Evolutionary conservation across 92 coral and sea anemone genomes (phyloP), one percentile per base, ranked within the genome.

Genomic region (Meandrina meandrites): DNA sequence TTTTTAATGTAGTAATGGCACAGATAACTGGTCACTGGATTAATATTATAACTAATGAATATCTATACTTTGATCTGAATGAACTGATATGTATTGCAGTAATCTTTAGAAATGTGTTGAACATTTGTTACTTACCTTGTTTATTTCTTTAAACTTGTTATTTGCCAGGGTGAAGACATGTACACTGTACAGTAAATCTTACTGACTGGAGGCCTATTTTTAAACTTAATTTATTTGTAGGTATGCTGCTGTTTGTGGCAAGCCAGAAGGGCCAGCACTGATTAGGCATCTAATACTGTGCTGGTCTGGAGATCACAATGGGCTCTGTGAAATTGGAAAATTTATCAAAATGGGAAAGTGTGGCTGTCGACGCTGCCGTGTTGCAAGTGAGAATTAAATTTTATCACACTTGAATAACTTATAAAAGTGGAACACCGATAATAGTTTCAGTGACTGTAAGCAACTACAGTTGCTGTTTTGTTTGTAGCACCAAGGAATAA

Each of bases 241-340:
- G 50, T 48, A 66, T 50, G 79, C 82, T 81, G 69, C 82, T 27
- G 70, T 76, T 30, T 89, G 91, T 89, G 91, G 76, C 69, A 68
- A 76, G 81, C 84, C 82, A 50, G 85, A 72, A 84, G 92, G 92
- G 18, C 62, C 79, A 69, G 86, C 92, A 79, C 37, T 89, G 16
- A 89, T 84, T 7, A 72, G 92, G 19, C 89, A 89, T 80, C 84
- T 89, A 1, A 74, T 89, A 17, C 31, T 89, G 40, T 85, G 92
- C 75, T 89, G 81, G 81, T 79, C 86, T 84, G 92, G 86, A 3
- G 92, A 89, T 76, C 89, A 89, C 89, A 58, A 76, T 78, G 89
- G 89, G 34, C 89, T 64, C 11, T 86, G 89, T 31, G 84, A 78
- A 66, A 64, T 76, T 64, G 88, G 88, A 10, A 85, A 85, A 85